Evolutionary conservation across 2,113 vertebrate genomes (phyloP), one percentile per base, ranked within the genome.

Genomic region (Varanus komodoensis): DNA sequence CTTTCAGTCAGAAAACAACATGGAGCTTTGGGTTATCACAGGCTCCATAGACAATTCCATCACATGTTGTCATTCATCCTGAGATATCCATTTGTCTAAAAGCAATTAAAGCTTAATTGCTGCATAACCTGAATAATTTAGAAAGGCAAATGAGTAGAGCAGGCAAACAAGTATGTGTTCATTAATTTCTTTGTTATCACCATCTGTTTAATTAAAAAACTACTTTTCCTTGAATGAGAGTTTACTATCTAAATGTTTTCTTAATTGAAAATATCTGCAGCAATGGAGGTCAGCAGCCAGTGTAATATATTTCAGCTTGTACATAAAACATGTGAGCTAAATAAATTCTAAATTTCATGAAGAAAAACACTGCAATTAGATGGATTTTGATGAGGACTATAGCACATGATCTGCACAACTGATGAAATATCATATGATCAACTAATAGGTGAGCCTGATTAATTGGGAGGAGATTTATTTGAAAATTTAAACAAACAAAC

Each of bases 191-290:
- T 97, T 97, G 93, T 97, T 97, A 97, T 97, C 94, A 92, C 95
- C 96, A 97, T 97, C 96, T 97, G 95, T 96, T 97, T 97, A 97
- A 97, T 97, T 97, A 96, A 96, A 97, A 96, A 97, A 96, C 94
- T 94, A 95, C 92, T 97, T 97, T 97, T 96, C 90, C 74, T 44
- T 96, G 95, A 97, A 97, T 97, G 97, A 96, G 94, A 96, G 93
- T 86, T 96, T 96, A 92, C 94, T 97, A 97, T 96, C 92, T 94
- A 87, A 95, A 96, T 95, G 96, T 94, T 95, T 91, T 84, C 95
- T 95, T 96, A 97, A 96, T 96, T 96, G 94, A 97, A 97, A 97
- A 95, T 93, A 91, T 95, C 92, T 96, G 93, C 86, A 93, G 93
- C 91, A 95, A 92, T 89, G 93, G 94, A 96, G 95, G 94, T 97